These are phyloP conservation scores for Adelosebastes latens DNA, from an alignment of 2,797 vertebrate species.

Conservation along the genomic window DNA sequence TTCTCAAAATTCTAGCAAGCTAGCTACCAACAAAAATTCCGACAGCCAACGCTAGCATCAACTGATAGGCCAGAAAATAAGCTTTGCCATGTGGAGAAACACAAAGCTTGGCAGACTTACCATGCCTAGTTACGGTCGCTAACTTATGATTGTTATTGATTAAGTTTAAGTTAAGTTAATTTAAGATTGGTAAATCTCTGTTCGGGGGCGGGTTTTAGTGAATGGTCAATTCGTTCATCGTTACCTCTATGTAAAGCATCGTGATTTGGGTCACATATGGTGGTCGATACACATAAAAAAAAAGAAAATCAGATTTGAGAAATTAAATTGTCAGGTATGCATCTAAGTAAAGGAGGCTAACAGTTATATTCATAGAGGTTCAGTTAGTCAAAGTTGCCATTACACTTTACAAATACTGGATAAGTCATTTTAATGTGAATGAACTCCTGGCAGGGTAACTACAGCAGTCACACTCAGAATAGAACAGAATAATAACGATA, in stretches of 20 bases:
- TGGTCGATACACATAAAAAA: neutral
- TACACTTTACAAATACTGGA: slow-evolving; percentile 9
- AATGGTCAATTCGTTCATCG: neutral
- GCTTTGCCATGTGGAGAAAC: too few species aligned
- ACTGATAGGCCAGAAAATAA: too few species aligned
- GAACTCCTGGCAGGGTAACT: slow-evolving; percentile 12
- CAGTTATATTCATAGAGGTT: neutral
- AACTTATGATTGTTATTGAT: neutral
- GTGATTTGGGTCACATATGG: neutral
- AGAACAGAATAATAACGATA: neutral
- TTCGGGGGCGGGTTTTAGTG: neutral
- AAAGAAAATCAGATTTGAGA: too few species aligned
- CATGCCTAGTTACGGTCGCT: neutral
- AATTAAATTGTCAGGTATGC: neutral
- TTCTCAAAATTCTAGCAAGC: too few species aligned
- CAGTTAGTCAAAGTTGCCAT: neutral
- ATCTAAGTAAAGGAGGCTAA: neutral
- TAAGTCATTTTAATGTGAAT: slow-evolving; percentile 13
- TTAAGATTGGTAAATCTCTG: neutral
- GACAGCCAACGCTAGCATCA: too few species aligned
- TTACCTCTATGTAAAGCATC: neutral
- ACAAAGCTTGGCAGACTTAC: too few species aligned
- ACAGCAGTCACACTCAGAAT: slow-evolving; percentile 23
- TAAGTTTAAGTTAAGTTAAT: too few species aligned
- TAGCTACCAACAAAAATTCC: too few species aligned